Evolutionary conservation across 2,797 vertebrate species (phyloP).

Genomic region (Mionectes olivaceus): DNA sequence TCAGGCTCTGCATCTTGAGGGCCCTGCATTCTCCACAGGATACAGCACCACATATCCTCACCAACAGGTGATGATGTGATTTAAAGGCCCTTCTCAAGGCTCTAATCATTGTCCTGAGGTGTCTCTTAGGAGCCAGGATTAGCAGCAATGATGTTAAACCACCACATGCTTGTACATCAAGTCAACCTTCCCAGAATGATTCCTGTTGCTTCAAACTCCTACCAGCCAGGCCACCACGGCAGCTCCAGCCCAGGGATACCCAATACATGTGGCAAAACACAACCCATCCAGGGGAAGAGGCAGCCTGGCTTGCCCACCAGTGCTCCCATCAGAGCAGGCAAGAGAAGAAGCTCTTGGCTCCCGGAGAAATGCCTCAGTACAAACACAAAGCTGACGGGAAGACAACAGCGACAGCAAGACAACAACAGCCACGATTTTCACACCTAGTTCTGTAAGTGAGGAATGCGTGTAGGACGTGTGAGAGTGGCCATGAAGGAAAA

Average conservation of each 20-base stretch:
- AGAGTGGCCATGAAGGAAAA: not conserved
- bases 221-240: not conserved
- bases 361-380: not conserved
- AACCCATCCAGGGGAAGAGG: not conserved
- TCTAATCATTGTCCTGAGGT: not conserved
- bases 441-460: not conserved
- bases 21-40: fast-evolving
- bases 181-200: not conserved
- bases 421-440: not conserved
- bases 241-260: not conserved
- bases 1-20: not conserved
- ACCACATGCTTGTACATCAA: not conserved
- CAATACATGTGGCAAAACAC: not conserved
- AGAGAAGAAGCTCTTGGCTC: not conserved
- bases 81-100: not conserved
- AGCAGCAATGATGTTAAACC: not conserved
- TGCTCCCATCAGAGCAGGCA: not conserved
- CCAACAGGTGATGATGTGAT: not conserved
- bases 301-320: not conserved
- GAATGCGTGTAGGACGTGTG: fast-evolving
- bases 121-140: not conserved
- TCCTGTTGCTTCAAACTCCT: not conserved
- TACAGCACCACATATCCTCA: not conserved
- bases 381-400: not conserved
- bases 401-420: not conserved